Evolutionary conservation across 2,888 invertebrate species (phyloP).

Genomic region (Drosophila anomalata): DNA sequence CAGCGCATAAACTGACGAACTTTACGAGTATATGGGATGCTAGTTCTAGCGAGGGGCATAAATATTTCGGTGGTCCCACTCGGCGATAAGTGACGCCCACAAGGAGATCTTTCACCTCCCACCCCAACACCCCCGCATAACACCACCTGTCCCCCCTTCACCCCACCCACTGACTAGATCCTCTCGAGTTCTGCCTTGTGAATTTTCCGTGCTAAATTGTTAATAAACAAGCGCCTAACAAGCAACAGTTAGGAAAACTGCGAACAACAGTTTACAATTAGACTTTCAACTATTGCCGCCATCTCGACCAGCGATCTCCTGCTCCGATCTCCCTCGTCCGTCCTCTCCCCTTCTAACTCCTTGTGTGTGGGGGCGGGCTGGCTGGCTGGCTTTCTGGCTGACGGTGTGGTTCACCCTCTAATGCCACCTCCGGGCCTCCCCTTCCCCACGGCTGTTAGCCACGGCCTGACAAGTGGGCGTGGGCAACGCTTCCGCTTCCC

Average conservation of each 20-base stretch:
- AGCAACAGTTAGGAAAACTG: constrained; percentile 69
- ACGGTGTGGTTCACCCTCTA: constrained; percentile 52
- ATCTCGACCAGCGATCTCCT: constrained; percentile 24
- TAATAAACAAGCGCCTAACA: constrained; percentile 79
- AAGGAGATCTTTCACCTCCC: constrained; percentile 13
- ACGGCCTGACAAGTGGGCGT: constrained; percentile 70
- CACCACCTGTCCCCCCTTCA: neutral
- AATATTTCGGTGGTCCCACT: constrained; percentile 59
- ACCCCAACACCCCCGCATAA: neutral
- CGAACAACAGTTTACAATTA: constrained; percentile 80
- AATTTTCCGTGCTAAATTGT: constrained; percentile 73
- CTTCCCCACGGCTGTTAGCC: constrained; percentile 43
- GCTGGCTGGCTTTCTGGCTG: constrained; percentile 38
- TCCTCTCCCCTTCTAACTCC: neutral
- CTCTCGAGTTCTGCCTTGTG: constrained; percentile 44
- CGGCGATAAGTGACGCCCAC: constrained; percentile 62
- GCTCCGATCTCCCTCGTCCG: constrained; percentile 7
- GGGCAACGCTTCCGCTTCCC: constrained; percentile 72
- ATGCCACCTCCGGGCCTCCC: constrained; percentile 10
- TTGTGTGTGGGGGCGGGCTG: constrained; percentile 57
- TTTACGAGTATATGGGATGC: constrained; percentile 64
- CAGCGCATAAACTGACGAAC: constrained; percentile 65
- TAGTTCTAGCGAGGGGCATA: constrained; percentile 52
- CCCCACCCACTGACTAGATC: neutral
- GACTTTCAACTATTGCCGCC: constrained; percentile 74